These are phyloP conservation scores for Prionailurus viverrinus DNA, from an alignment of 2,113 vertebrate species.

Conservation along the genomic window DNA sequence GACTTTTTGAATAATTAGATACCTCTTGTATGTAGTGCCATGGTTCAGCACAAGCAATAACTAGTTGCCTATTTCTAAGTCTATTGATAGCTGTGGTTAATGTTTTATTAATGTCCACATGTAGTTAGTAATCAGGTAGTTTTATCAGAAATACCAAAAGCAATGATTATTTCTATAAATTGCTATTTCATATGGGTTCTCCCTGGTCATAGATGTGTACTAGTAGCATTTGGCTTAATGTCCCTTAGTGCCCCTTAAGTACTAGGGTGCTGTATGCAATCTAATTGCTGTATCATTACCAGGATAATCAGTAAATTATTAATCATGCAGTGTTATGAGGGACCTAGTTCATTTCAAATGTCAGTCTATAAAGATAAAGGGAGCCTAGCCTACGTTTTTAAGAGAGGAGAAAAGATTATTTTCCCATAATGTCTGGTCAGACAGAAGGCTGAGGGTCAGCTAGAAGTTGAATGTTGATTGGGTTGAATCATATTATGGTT, in stretches of 20 bases:
- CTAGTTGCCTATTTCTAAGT: slow-evolving; percentile 20
- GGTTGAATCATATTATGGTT: neutral
- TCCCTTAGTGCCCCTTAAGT: slow-evolving; percentile 20
- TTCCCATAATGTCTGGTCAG: neutral
- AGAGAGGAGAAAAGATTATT: neutral
- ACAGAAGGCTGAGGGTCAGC: neutral
- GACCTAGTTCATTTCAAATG: slow-evolving; percentile 21
- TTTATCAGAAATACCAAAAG: slow-evolving; percentile 62
- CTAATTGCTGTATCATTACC: neutral
- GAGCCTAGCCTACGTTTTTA: slow-evolving; percentile 19
- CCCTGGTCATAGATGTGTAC: neutral
- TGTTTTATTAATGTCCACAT: neutral
- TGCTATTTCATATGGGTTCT: neutral
- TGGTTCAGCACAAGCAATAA: neutral
- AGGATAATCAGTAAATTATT: slow-evolving; percentile 22
- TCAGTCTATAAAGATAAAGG: slow-evolving; percentile 30
- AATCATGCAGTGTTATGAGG: neutral
- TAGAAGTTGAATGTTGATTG: neutral
- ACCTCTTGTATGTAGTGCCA: neutral
- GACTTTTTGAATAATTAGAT: slow-evolving; percentile 19
- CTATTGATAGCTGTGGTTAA: slow-evolving; percentile 26
- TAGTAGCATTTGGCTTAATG: neutral
- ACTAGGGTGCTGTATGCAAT: neutral
- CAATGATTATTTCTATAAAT: slow-evolving; percentile 33
- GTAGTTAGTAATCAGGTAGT: neutral